Conservation (phyloP, 2,888 invertebrate genomes). For the Rotaria socialis region DNA sequence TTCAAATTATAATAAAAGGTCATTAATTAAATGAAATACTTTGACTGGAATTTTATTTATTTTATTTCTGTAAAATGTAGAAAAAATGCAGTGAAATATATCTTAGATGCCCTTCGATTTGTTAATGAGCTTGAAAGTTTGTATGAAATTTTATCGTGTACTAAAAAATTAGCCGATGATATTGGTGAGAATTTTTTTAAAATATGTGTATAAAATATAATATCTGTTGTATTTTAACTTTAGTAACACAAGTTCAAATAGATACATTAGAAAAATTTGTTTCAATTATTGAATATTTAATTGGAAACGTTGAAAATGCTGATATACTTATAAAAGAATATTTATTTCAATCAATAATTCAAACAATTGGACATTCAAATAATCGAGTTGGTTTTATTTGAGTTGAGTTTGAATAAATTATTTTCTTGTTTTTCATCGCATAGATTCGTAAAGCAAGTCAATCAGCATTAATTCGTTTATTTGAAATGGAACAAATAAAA, state of each 20-base stretch:
- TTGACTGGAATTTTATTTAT: background rate
- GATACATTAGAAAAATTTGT: slow-evolving; percentile 28
- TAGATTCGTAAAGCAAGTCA: slow-evolving; percentile 29
- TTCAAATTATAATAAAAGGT: slow-evolving; percentile 9
- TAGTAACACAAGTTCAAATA: slow-evolving; percentile 6
- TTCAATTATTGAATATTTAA: slow-evolving; percentile 15
- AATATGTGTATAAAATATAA: no score
- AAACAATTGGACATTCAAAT: slow-evolving; percentile 21
- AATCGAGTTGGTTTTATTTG: background rate
- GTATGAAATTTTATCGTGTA: slow-evolving; percentile 11
- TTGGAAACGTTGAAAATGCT: background rate
- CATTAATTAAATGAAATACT: background rate
- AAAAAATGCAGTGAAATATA: slow-evolving; percentile 35
- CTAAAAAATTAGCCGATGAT: slow-evolving; percentile 31
- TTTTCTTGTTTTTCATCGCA: background rate
- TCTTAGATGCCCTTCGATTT: background rate
- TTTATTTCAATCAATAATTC: slow-evolving; percentile 27
- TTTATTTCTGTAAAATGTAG: background rate
- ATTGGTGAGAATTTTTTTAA: background rate
- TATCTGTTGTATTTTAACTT: background rate
- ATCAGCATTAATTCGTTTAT: slow-evolving; percentile 23
- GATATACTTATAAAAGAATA: slow-evolving; percentile 21
- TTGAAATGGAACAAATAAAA: slow-evolving; percentile 23
- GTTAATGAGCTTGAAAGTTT: slow-evolving; percentile 2
- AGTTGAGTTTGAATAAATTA: background rate